Evolutionary conservation across 2,888 invertebrate species (phyloP).

Genomic region (Andrena chrysosceles): DNA sequence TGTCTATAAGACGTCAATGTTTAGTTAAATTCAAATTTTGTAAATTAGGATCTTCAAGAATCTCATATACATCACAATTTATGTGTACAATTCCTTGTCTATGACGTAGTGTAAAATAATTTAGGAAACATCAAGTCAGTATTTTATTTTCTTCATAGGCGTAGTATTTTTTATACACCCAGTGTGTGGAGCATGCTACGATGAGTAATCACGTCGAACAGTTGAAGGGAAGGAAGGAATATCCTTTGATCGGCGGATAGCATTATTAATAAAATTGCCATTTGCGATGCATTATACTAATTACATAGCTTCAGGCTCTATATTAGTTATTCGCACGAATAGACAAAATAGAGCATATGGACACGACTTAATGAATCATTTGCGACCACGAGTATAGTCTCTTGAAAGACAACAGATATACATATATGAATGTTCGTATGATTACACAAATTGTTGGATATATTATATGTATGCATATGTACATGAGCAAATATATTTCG

Average conservation of each 20-base stretch:
- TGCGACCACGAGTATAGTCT: neutral
- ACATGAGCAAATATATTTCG: slow-evolving; percentile 3
- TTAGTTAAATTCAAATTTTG: too few relatives aligned
- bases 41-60: too few relatives aligned
- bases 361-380: neutral
- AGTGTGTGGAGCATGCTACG: neutral
- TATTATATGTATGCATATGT: slow-evolving; percentile 13
- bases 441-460: slow-evolving; percentile 13
- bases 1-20: too few relatives aligned
- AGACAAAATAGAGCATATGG: neutral
- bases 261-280: neutral
- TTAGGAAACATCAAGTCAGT: too few relatives aligned
- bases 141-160: too few relatives aligned
- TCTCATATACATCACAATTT: too few relatives aligned
- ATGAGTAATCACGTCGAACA: neutral
- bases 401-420: neutral
- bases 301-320: neutral
- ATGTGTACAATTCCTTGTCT: too few relatives aligned
- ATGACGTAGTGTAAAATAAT: too few relatives aligned
- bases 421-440: neutral
- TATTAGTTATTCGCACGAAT: neutral
- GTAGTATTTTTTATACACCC: neutral
- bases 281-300: neutral
- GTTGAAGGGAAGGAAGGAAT: neutral
- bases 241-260: neutral